These are phyloP conservation scores for Cheilosia impressa DNA, from an alignment of 2,888 invertebrate genomes.

Conservation along the genomic window DNA sequence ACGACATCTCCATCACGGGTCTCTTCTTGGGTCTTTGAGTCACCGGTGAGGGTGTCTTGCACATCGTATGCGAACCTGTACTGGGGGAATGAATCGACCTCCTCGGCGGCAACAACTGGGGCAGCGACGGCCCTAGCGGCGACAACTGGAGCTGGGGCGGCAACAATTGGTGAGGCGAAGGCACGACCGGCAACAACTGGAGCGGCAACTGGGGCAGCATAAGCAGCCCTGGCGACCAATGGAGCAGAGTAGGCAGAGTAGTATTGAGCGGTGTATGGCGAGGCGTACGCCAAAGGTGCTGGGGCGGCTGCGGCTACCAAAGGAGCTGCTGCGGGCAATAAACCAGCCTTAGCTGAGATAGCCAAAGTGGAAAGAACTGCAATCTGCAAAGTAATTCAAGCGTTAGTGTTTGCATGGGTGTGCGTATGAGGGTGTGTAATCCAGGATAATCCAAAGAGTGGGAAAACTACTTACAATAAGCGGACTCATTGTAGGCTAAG, in stretches of 20 bases:
- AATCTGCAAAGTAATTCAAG: conserved; percentile 78
- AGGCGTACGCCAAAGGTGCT: conserved; percentile 78
- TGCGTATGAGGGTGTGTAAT: conserved; percentile 38
- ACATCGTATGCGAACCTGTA: conserved; percentile 84
- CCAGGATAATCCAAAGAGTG: conserved; percentile 51
- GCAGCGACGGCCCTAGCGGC: conserved; percentile 79
- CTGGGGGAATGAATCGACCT: conserved; percentile 83
- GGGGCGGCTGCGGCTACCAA: conserved; percentile 78
- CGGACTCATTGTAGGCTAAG: conserved; percentile 83
- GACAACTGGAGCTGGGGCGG: conserved; percentile 80
- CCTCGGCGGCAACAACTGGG: conserved; percentile 80
- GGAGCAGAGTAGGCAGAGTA: conserved; percentile 75
- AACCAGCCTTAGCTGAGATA: conserved; percentile 81
- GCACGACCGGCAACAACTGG: conserved; percentile 76
- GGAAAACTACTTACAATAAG: conserved; percentile 82
- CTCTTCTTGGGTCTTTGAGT: conserved; percentile 84
- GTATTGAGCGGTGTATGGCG: conserved; percentile 72
- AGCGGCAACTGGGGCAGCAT: conserved; percentile 78
- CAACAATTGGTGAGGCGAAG: conserved; percentile 77
- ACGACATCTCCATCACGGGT: conserved; percentile 84
- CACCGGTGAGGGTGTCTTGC: conserved; percentile 84
- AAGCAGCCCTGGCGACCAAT: conserved; percentile 78
- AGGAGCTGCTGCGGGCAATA: conserved; percentile 79
- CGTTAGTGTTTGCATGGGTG: conserved; percentile 24
- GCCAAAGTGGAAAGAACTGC: conserved; percentile 83